phyloP scores from a whole-genome alignment of 2,888 invertebrate genomes.

The Pherbina coryleti region DNA sequence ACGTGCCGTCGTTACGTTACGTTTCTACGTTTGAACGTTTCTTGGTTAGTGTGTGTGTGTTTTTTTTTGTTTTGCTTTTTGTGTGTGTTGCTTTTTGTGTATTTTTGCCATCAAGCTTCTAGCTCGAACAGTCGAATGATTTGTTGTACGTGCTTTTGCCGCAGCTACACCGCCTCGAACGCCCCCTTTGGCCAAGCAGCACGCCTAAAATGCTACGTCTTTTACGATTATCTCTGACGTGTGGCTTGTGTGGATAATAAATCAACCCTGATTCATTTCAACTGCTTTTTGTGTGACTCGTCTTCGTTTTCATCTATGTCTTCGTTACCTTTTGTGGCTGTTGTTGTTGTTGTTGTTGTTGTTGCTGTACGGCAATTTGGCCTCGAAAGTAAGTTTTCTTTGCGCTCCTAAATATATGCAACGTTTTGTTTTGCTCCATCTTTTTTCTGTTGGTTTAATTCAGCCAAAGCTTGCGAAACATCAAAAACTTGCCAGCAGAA shows the following conservation, averaged over 20 bases:
- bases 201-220: background rate
- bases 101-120: background rate
- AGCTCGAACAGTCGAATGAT: slow-evolving; percentile 7
- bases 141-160: slow-evolving; percentile 28
- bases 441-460: background rate
- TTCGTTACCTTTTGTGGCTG: background rate
- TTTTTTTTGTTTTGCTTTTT: background rate
- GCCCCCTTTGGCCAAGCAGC: background rate
- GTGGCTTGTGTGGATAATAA: slow-evolving; percentile 37
- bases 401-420: slow-evolving; percentile 19
- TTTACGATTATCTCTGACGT: slow-evolving; percentile 33
- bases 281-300: slow-evolving; percentile 30
- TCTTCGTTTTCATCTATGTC: background rate
- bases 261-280: slow-evolving; percentile 39
- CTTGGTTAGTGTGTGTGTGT: background rate
- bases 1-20: slow-evolving; percentile 10
- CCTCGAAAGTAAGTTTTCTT: background rate
- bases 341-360: background rate
- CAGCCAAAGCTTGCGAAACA: background rate
- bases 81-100: background rate
- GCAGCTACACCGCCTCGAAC: background rate
- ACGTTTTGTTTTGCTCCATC: background rate
- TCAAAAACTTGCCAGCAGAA: background rate
- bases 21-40: background rate
- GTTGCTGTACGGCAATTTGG: background rate